Evolutionary conservation across 2,797 vertebrate species (phyloP), one percentile per base, ranked within the genome.

Genomic region (Trachops cirrhosus): DNA sequence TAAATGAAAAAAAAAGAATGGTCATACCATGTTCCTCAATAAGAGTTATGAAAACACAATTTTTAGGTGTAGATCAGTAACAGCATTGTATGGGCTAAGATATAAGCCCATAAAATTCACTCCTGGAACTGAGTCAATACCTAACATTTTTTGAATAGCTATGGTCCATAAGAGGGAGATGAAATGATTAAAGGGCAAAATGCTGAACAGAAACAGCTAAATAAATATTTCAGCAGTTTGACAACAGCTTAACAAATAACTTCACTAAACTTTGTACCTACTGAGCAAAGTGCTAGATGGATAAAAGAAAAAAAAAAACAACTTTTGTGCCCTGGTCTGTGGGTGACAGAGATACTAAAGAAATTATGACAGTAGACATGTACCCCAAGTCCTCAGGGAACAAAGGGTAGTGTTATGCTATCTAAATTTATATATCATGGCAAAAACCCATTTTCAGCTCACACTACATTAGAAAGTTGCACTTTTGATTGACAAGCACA

Each of bases 181-280:
- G 62, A 71, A 86, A 18, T 3, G 6, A 92, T 73, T 91, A 94
- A 91, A 64, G 32, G 85, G 70, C 5, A 82, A 93, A 92, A 89
- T 71, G 32, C 79, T 82, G 71, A 96, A 41, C 22, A 77, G 16
- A 93, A 94, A 83, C 86, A 86, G 26, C 52, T 89, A 89, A 96
- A 34, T 52, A 91, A 29, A 50, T 88, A 80, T 84, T 97, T 91
- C 59, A 93, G 54, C 37, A 84, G 19, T 48, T 86, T 93, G n/a
- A 80, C 14, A 78, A 77, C 32, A 67, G 48, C 29, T 86, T 92
- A 75, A 91, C 64, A 95, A 83, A 79, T 44, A 77, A 85, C 78
- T 80, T 95, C 88, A 93, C 39, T 59, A 89, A 78, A 84, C 6
- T 59, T 52, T 86, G 24, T 71, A 44, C 16, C 11, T 16, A 48